Evolutionary conservation across 2,113 vertebrate genomes (phyloP).

Genomic region (Trachemys scripta): DNA sequence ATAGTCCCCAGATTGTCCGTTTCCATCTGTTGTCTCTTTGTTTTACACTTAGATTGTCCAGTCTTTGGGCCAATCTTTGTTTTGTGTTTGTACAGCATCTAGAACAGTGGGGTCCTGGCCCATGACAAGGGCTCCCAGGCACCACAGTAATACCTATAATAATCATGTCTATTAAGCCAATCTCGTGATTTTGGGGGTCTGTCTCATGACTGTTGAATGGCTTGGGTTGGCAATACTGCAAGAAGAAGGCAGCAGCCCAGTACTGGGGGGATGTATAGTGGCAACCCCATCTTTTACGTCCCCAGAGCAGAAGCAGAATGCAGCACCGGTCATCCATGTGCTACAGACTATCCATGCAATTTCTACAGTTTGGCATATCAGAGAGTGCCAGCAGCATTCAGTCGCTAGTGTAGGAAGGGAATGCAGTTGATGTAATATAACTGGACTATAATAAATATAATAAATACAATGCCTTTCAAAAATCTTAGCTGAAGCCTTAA

Average conservation of each 20-base stretch:
- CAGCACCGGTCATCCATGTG: accelerated
- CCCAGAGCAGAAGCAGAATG: background rate
- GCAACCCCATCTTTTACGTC: background rate
- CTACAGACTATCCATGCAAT: accelerated
- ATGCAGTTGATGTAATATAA: background rate
- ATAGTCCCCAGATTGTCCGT: background rate
- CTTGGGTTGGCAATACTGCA: background rate
- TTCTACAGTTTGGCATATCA: background rate
- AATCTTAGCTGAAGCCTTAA: background rate
- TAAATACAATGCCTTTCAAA: background rate
- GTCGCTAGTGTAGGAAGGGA: background rate
- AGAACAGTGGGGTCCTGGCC: background rate
- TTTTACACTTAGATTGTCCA: too few relatives aligned
- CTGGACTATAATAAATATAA: background rate
- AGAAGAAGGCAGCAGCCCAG: background rate
- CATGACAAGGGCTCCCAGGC: background rate
- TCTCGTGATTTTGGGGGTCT: background rate
- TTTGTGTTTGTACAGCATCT: background rate
- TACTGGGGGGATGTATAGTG: background rate
- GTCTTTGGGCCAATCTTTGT: too few relatives aligned
- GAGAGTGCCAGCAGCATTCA: background rate
- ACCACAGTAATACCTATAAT: background rate
- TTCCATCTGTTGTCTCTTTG: background rate
- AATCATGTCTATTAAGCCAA: background rate
- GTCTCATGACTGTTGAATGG: background rate